Percentiles rank a stretch among this genome's conserved stretches.
phyloP scores from a whole-genome alignment of 2,888 invertebrate genomes.

The Leptarthrus brevirostris region DNA sequence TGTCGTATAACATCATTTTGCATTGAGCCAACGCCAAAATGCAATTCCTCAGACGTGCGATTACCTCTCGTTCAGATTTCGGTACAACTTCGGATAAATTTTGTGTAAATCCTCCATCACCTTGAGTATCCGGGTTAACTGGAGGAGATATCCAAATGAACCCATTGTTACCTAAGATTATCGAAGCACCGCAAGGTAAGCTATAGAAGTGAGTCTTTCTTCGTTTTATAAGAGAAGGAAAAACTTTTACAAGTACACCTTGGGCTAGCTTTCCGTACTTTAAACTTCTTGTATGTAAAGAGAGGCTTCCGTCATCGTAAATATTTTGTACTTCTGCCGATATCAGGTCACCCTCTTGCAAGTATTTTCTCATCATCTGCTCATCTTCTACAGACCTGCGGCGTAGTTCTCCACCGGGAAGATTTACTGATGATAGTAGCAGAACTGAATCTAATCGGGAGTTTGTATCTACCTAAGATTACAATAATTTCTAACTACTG shows the following conservation, averaged over 20 bases:
- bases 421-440: slow-evolving; percentile 90
- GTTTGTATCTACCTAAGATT: slow-evolving; percentile 81
- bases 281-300: slow-evolving; percentile 93
- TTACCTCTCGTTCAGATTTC: slow-evolving; percentile 81
- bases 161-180: slow-evolving; percentile 97
- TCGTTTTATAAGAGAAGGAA: slow-evolving; percentile 89
- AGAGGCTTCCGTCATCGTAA: slow-evolving; percentile 89
- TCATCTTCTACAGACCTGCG: slow-evolving; percentile 95
- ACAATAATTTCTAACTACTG: not conserved
- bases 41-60: slow-evolving; percentile 90
- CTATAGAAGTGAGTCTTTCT: slow-evolving; percentile 97
- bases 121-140: slow-evolving; percentile 71
- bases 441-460: slow-evolving; percentile 88
- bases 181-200: slow-evolving; percentile 88
- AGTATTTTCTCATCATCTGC: slow-evolving; percentile 94
- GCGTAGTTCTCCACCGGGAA: slow-evolving; percentile 97
- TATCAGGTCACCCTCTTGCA: slow-evolving; percentile 95
- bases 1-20: slow-evolving; percentile 91
- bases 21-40: slow-evolving; percentile 86
- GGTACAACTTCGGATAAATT: slow-evolving; percentile 79
- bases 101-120: slow-evolving; percentile 81
- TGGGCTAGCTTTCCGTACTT: slow-evolving; percentile 97
- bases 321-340: slow-evolving; percentile 98
- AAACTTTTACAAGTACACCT: slow-evolving; percentile 89
- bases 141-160: slow-evolving; percentile 92